A percentile compares a stretch with the other conserved stretches of the same genome.
These are phyloP conservation scores for Phengaris alcon DNA, from an alignment of 2,888 invertebrate species.

Conservation along the genomic window DNA sequence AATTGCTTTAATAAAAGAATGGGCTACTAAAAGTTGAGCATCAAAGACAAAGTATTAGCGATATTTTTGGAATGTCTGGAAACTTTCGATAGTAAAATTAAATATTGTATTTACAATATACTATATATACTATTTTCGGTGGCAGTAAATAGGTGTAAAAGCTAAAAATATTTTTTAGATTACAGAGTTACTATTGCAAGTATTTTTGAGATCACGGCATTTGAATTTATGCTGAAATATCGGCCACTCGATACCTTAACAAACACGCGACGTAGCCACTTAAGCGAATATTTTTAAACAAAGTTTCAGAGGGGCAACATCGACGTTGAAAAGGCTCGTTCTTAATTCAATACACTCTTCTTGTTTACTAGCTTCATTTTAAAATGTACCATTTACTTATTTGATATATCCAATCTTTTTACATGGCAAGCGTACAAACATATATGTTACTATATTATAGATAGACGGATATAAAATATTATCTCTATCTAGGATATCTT, in stretches of 20 bases:
- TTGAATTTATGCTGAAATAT: neutral
- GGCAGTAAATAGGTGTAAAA: no score
- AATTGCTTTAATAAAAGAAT: conserved; percentile 23
- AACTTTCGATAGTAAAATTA: neutral
- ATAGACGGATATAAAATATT: no score
- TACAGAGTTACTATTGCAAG: neutral
- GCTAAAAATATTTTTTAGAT: no score
- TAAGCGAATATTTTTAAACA: conserved; percentile 9
- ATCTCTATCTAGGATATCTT: no score
- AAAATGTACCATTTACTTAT: no score
- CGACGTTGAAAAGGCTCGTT: neutral
- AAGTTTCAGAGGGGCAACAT: neutral
- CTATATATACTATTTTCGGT: no score
- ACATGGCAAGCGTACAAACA: no score
- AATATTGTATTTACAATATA: neutral
- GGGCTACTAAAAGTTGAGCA: neutral
- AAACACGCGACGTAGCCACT: neutral
- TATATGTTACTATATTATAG: no score
- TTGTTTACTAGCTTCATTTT: neutral
- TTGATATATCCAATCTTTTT: no score
- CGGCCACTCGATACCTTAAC: neutral
- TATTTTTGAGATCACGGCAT: neutral
- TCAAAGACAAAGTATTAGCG: neutral
- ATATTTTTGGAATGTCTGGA: neutral
- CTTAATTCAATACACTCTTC: neutral